Evolutionary conservation across 2,113 vertebrate species (phyloP), one percentile per base, ranked within the genome.

Genomic region (Anser cygnoides): DNA sequence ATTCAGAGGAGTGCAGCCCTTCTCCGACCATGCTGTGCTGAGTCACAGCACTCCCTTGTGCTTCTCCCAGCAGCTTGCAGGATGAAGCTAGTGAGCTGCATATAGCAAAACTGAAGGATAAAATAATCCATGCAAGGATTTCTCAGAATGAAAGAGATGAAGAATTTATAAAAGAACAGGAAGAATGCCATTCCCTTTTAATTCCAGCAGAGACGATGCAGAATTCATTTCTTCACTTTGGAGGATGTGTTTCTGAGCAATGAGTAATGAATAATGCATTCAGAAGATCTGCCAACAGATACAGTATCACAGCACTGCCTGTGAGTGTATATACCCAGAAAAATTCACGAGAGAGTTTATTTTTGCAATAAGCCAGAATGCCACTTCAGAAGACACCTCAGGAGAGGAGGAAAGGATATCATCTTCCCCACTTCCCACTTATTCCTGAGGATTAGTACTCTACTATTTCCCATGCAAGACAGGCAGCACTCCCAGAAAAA

Each of bases 201-300:
- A 52, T 52, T 90, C 46, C 72, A 90, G 77, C 52, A 75, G 37
- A 88, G 20, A 50, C 1, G 4, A 71, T 26, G 73, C 3, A 77
- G 41, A 85, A 85, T 71, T 74, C 1, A 37, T 77, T 92, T 92
- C 28, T 86, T 91, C 14, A 29, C 59, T 91, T 88, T 71, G 31
- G 31, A 95, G 31, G 37, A 88, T 46, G 15, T 43, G 23, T 81
- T 95, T 86, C 82, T 58, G 57, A 95, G 78, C 37, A 77, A 55
- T 28, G 37, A 88, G 43, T 72, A 89, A 93, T 81, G 8, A 92
- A 94, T 86, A 75, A 93, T 67, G 37, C 39, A 95, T 70, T 41
- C 49, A 94, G 39, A 55, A 18, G 13, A 66, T 83, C 55, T 84
- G 70, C n/a, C 43, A 96, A 29, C 6, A 90, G 41, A 71, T 41